phyloP scores from a whole-genome alignment of 1,140 invertebrate genomes.

The Pygmarrhopalites habei region DNA sequence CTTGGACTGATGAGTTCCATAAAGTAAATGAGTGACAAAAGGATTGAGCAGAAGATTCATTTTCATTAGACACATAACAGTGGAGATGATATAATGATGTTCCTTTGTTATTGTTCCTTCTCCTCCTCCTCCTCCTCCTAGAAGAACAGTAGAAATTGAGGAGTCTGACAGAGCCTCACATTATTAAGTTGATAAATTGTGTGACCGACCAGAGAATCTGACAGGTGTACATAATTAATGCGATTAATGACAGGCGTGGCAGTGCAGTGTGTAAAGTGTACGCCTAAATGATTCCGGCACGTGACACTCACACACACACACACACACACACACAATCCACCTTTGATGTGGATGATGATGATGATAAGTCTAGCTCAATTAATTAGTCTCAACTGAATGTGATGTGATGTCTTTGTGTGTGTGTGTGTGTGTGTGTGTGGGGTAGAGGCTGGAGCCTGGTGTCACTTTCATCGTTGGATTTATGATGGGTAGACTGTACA shows the following conservation, averaged over 20 bases:
- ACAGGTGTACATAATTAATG: conserved; percentile 14
- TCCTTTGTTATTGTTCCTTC: too few species aligned
- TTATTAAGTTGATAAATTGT: conserved; percentile 2
- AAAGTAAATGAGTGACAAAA: too few species aligned
- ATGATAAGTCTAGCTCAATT: not conserved
- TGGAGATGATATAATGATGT: too few species aligned
- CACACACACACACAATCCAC: too few species aligned
- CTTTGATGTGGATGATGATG: not conserved
- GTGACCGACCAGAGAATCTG: not conserved
- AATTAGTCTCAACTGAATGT: not conserved
- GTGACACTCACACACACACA: conserved; percentile 7
- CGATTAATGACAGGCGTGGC: conserved; percentile 10
- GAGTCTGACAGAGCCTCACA: too few species aligned
- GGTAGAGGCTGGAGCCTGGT: conserved; percentile 5
- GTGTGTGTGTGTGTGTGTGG: too few species aligned
- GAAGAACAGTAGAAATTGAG: too few species aligned
- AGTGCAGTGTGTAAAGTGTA: not conserved
- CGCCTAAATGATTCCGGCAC: conserved; percentile 7
- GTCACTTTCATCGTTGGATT: conserved; percentile 13
- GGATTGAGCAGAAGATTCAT: too few species aligned
- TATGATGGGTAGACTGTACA: conserved; percentile 6
- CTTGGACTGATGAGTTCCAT: too few species aligned
- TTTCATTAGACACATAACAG: too few species aligned
- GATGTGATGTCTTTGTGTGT: too few species aligned
- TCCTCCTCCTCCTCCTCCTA: too few species aligned